Percentiles rank a stretch among this genome's conserved stretches.
Conservation (phyloP, 1,140 invertebrate species). For the Calycopis cecrops region DNA sequence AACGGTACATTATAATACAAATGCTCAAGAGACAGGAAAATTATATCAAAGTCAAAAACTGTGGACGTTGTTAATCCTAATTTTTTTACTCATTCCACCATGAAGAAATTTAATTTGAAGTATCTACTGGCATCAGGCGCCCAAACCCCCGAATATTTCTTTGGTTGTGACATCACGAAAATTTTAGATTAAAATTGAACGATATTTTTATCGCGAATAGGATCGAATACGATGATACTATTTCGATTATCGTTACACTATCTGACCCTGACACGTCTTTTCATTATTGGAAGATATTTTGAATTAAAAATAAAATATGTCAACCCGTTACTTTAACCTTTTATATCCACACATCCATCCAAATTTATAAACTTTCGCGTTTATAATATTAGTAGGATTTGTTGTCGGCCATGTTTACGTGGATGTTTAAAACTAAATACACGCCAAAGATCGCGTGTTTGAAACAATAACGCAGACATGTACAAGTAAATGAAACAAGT, state of each 20-base stretch:
- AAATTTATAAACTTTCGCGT: too few species aligned
- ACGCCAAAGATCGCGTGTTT: background rate
- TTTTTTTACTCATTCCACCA: constrained; percentile 3
- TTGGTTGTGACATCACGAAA: constrained; percentile 10
- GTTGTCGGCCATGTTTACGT: too few species aligned
- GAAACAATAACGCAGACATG: background rate
- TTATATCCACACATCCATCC: too few species aligned
- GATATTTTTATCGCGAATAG: constrained; percentile 1
- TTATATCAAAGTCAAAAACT: background rate
- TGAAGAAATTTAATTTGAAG: constrained; percentile 11
- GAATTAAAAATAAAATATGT: too few species aligned
- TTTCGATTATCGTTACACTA: too few species aligned
- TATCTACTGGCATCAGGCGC: constrained; percentile 3
- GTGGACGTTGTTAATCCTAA: background rate
- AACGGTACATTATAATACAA: too few species aligned
- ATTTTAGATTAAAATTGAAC: constrained; percentile 10
- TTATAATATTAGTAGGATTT: too few species aligned
- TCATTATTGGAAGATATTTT: too few species aligned
- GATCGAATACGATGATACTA: background rate
- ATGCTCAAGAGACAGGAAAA: background rate
- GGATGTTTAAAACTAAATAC: too few species aligned
- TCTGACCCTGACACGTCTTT: too few species aligned
- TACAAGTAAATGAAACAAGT: constrained; percentile 5
- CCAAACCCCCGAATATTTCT: background rate
- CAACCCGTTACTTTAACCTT: too few species aligned